A percentile compares a stretch with the other conserved stretches of the same genome.
phyloP scores from a whole-genome alignment of 1,140 invertebrate species.

The Triops cancriformis region DNA sequence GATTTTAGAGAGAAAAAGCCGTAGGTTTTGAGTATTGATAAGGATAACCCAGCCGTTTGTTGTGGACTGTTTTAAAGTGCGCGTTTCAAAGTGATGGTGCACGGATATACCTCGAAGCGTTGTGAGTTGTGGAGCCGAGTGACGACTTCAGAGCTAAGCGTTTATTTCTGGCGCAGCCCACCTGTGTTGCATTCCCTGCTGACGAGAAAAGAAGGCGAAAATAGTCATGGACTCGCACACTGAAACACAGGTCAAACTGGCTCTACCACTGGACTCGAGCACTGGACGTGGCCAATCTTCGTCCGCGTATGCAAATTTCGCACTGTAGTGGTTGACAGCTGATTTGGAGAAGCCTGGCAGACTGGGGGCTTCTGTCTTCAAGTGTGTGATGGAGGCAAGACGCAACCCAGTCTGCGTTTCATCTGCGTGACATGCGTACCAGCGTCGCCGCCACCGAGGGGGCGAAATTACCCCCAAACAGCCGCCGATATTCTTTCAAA shows the following conservation, averaged over 20 bases:
- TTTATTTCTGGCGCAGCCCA: background rate
- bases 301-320: background rate
- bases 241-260: background rate
- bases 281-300: background rate
- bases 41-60: background rate
- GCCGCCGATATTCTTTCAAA: background rate
- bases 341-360: background rate
- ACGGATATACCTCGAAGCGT: background rate
- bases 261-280: no score
- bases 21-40: background rate
- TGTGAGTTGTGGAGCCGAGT: background rate
- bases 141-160: background rate
- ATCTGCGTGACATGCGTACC: conserved; percentile 12
- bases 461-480: no score
- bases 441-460: no score
- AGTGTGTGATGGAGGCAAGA: background rate
- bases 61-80: background rate
- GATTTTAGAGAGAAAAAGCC: no score
- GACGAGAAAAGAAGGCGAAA: background rate
- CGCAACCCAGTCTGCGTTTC: conserved; percentile 1
- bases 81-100: background rate
- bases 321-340: background rate
- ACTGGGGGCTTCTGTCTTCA: background rate
- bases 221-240: background rate
- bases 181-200: background rate